Base-by-base conservation (phyloP, 2,113 vertebrate genomes). In the Lota lota region DNA sequence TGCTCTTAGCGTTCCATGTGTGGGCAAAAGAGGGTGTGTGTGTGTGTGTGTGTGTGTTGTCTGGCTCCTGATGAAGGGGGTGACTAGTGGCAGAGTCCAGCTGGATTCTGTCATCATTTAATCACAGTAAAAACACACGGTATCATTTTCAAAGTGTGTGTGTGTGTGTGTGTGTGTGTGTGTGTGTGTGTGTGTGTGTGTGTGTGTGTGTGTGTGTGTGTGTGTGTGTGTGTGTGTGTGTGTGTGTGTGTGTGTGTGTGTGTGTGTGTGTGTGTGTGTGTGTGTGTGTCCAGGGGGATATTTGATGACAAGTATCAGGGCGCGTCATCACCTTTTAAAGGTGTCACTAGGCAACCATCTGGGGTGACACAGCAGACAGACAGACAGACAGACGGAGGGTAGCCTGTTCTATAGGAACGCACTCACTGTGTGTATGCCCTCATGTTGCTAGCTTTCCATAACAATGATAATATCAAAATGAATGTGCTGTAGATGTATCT, bases 21-120 rank as follows among this genome's bases (percentile, higher is more conserved):
- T 50, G 36, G 15, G 5, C 47, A 12, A 47, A 1, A 47, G 40
- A 47, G 10, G 2, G 8, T 11, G 40, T 33, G 28, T 33, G 28
- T 3, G 28, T 33, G 28, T 33, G 40, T 47, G 7, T 10, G 18
- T 59, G 12, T 20, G 18, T 67, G 5, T 33, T 70, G 14, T 10
- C n/a, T 68, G 64, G 33, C 36, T 62, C 16, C 5, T n/a, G 58
- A 60, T 61, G 24, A 65, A 67, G 60, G 58, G 22, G 53, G 61
- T 64, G 68, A 62, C 64, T 40, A 15, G 8, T 22, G 6, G 61
- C 66, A 16, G 50, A 63, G 59, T 17, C 53, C 62, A 17, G 50
- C 22, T 79, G 50, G 66, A 77, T 83, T 82, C 8, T 81, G 81
- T 76, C 79, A 77, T 67, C 79, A 83, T 74, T 67, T 65, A 76